These are phyloP conservation scores for Crotophaga sulcirostris DNA, from an alignment of 2,113 vertebrate species.

Conservation along the genomic window DNA sequence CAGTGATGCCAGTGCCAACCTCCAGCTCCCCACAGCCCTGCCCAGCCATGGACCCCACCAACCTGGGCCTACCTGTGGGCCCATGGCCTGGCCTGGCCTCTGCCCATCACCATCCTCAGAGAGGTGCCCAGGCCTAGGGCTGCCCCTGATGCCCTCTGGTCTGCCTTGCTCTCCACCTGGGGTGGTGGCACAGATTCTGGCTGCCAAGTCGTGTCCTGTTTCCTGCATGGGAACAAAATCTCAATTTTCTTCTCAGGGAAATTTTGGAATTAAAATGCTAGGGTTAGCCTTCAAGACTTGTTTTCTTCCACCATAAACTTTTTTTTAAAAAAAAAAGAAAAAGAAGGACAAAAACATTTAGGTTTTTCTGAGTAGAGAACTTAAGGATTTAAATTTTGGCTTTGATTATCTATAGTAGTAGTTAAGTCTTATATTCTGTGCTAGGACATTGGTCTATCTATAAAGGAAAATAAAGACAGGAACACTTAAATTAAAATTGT, in stretches of 20 bases:
- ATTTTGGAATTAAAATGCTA: neutral
- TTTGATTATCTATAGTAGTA: neutral
- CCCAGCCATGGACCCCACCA: fast-evolving
- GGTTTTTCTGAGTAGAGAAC: neutral
- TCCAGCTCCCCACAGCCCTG: neutral
- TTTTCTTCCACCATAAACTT: neutral
- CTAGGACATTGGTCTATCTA: neutral
- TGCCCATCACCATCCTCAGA: fast-evolving
- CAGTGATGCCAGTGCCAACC: fast-evolving
- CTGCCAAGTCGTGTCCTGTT: neutral
- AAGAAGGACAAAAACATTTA: neutral
- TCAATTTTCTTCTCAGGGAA: fast-evolving
- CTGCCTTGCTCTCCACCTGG: too few relatives aligned
- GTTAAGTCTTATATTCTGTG: neutral
- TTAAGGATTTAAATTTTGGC: neutral
- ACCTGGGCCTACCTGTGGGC: too few relatives aligned
- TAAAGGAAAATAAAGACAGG: neutral
- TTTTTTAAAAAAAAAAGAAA: neutral
- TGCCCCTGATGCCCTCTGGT: fast-evolving
- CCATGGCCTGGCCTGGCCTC: too few relatives aligned
- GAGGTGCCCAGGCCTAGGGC: fast-evolving
- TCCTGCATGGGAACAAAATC: too few relatives aligned
- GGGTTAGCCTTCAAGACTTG: neutral
- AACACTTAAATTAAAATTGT: neutral
- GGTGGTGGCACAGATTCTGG: neutral